Base-by-base conservation (phyloP, 1,140 invertebrate genomes). In the Aphelinus atriplicis region DNA sequence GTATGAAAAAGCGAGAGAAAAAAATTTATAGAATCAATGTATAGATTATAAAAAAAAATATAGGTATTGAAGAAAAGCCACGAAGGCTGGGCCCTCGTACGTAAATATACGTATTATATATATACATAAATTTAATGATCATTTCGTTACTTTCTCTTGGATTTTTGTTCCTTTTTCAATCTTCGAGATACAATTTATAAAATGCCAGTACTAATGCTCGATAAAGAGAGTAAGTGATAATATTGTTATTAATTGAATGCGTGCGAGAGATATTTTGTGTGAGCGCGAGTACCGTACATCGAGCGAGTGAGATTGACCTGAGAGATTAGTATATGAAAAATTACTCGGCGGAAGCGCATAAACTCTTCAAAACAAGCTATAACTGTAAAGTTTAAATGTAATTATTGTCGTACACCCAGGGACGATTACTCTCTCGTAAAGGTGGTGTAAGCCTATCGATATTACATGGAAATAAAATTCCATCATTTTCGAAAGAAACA, bases 391-490 rank as follows among this genome's bases (percentile, higher is more conserved):
- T 75, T 51, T 76, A 75, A 71, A 51, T 75, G 61, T 70, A 75
- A 70, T 70, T 75, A 70, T 70, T 75, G 65, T 73, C 65, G 55
- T 69, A 62, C 64, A 64, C 43, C 26, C 26, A 26, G 26, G 26
- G 26, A 26, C 26, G 26, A 26, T 26, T 26, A 26, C 26, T 26
- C 26, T 26, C 26, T 26, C 26, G 26, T 26, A 45, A 53, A 69
- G 26, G 56, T 65, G 67, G 60, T 77, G 70, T 66, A 70, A 66
- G 62, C 55, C 70, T 77, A 74, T 81, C 63, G 80, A 83, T 84
- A 80, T 81, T 81, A 77, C 76, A 26, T 26, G 74, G 63, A 79
- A 85, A 84, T 84, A 85, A 85, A 84, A 78, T 83, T 84, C 77
- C 78, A 79, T 84, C 77, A 80, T 84, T 84, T 84, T 83, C 73